Evolutionary conservation across 1,140 invertebrate genomes (phyloP), one percentile per base, ranked within the genome.

Genomic region (Euglossa dilemma): DNA sequence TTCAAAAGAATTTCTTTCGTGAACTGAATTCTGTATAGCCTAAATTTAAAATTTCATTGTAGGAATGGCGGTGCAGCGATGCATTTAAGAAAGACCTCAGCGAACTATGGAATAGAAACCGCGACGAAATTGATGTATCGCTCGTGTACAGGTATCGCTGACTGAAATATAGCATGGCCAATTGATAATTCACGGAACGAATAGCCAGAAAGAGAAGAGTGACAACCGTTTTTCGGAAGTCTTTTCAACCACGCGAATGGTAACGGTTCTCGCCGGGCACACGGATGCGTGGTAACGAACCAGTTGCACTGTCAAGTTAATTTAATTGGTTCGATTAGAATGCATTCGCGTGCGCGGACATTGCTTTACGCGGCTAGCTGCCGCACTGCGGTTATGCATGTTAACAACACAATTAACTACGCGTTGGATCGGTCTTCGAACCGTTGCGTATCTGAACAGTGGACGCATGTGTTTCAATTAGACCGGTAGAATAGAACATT

Each of bases 301-400:
- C 36, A 79, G 76, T 59, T 59, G 66, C 64, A 56, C 76, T 57
- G 66, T 57, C 76, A 45, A 43, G 45, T 80, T 80, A 71, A 61
- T 72, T 72, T 72, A 80, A 80, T 80, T 71, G 77, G n/a, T 72
- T 61, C 67, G 77, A 80, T 80, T 80, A 80, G 67, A 80, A 80
- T 70, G 56, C 25, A 47, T n/a, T 61, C 67, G 45, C 56, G 77
- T 61, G 66, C 66, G 23, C 54, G 67, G 16, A 59, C 25, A 23
- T 71, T 72, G 67, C 36, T 59, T 43, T 72, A 61, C 43, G 52
- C 66, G 28, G 64, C 16, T 56, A 67, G 36, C 63, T 50, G 52
- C 43, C 36, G 66, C 18, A 11, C 52, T 11, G 45, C 43, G 52
- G 76, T 79, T 57, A 57, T 70, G 67, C 56, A 69, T 80, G 67